Percentiles rank a stretch among this genome's conserved stretches.
These are phyloP conservation scores for Fregetta grallaria DNA, from an alignment of 2,113 vertebrate species.

Conservation along the genomic window DNA sequence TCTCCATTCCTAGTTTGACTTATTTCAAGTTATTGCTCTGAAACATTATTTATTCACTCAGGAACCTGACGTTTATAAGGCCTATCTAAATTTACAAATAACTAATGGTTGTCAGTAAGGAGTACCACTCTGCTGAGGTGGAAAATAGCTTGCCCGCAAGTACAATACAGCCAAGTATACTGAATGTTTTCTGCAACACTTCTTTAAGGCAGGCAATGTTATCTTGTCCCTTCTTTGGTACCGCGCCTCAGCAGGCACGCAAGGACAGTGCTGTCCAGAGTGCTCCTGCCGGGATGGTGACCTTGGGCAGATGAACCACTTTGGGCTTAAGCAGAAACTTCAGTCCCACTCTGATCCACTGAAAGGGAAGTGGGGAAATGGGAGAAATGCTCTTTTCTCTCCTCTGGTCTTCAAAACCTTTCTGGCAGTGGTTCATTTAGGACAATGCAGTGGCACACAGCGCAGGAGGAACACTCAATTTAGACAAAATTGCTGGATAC, in stretches of 20 bases:
- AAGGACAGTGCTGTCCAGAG: neutral
- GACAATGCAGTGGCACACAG: neutral
- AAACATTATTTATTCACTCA: conserved; percentile 34
- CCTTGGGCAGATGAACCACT: neutral
- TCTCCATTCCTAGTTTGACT: conserved; percentile 14
- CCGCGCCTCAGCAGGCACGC: neutral
- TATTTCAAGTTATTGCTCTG: conserved; percentile 18
- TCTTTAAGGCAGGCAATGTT: neutral
- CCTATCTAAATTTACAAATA: conserved; percentile 11
- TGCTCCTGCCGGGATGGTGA: neutral
- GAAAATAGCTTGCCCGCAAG: neutral
- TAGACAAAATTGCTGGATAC: neutral
- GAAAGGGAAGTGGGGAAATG: neutral
- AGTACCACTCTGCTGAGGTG: conserved; percentile 24
- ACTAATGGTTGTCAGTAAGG: conserved; percentile 22
- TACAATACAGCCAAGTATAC: neutral
- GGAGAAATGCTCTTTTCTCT: neutral
- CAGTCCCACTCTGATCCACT: neutral
- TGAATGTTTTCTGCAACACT: neutral
- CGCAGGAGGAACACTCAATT: neutral
- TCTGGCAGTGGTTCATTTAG: neutral
- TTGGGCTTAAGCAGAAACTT: neutral
- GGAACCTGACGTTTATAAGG: neutral
- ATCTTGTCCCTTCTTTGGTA: neutral
- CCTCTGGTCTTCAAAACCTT: neutral